A percentile compares a stretch with the other conserved stretches of the same genome.
Evolutionary conservation across 2,113 vertebrate genomes (phyloP).

Genomic region (Rhinichthys klamathensis): DNA sequence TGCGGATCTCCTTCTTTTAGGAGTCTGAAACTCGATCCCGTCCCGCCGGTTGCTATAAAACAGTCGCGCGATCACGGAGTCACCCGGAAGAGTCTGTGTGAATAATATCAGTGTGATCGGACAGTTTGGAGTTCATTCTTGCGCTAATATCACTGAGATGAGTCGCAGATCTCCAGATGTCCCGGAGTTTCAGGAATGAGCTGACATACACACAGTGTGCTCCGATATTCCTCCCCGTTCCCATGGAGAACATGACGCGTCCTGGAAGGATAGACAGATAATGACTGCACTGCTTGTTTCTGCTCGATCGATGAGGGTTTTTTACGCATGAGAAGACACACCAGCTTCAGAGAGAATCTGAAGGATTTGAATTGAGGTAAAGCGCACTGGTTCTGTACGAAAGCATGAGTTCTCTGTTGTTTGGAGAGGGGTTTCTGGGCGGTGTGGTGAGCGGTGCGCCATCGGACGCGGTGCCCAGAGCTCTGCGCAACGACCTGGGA

Average conservation of each 20-base stretch:
- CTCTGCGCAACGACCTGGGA: conserved; percentile 86
- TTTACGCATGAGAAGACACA: conserved; percentile 18
- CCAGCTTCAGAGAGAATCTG: no score
- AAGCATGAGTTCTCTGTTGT: conserved; percentile 84
- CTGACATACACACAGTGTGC: conserved; percentile 15
- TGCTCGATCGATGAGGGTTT: not conserved
- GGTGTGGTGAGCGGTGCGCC: conserved; percentile 55
- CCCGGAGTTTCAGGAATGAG: conserved; percentile 34
- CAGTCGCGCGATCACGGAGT: conserved; percentile 45
- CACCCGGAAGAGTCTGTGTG: conserved; percentile 33
- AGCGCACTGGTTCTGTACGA: conserved; percentile 42
- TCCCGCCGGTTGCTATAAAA: conserved; percentile 56
- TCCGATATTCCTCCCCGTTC: conserved; percentile 1
- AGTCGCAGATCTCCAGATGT: conserved; percentile 10
- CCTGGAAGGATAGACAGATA: conserved; percentile 55
- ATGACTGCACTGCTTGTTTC: conserved; percentile 59
- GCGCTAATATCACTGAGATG: not conserved
- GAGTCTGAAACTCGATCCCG: conserved; percentile 70
- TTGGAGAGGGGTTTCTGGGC: conserved; percentile 71
- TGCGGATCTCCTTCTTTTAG: conserved; percentile 66
- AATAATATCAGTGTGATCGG: conserved; percentile 7
- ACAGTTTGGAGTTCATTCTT: not conserved
- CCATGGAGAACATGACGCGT: conserved; percentile 35
- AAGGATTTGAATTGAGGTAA: not conserved
- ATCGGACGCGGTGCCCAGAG: conserved; percentile 64